Base-by-base conservation (phyloP, 2,113 vertebrate species). In the Neolamprologus falcicula region DNA sequence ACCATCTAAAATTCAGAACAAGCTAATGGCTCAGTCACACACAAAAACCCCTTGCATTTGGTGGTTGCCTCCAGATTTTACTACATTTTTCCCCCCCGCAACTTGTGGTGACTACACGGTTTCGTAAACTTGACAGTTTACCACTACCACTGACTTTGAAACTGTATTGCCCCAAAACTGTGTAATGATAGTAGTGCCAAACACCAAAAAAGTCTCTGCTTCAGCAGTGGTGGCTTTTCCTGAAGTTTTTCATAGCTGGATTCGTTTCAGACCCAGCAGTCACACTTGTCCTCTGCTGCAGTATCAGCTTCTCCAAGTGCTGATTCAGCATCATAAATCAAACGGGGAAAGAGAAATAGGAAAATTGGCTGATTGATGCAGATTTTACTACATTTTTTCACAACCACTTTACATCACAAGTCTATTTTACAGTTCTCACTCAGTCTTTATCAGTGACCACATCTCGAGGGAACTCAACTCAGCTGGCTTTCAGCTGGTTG, bases 51-150 rank as follows among this genome's bases (percentile, higher is more conserved):
- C 55, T 16, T 28, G 55, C 7, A 16, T 57, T 59, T 59, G 24
- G 55, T 59, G 7, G 55, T 26, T 59, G 24, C 55, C 55, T 28
- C 24, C 24, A 59, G 55, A 59, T 59, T 57, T 8, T 5, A 57
- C 24, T 55, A 26, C 4, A 26, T 8, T 14, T 26, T 3, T 1
- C 1, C 0, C 11, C 11, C 21, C 0, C 54, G 1, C 54, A 57
- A 28, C 13, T 57, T 16, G 12, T 57, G 54, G 54, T 57, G 24
- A 57, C 54, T 57, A 57, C 24, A 55, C 2, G 1, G 53, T 57
- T 57, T 5, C 1, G 7, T 14, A 26, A 26, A 57, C 54, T 26
- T 57, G 54, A 57, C 12, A 42, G 40, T 42, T 42, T 42, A 42
- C 40, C 40, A 42, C 80, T n/a, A 17, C 7, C 42, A 10, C 17